phyloP scores from a whole-genome alignment of 2,113 vertebrate species.

The Theristicus caerulescens region DNA sequence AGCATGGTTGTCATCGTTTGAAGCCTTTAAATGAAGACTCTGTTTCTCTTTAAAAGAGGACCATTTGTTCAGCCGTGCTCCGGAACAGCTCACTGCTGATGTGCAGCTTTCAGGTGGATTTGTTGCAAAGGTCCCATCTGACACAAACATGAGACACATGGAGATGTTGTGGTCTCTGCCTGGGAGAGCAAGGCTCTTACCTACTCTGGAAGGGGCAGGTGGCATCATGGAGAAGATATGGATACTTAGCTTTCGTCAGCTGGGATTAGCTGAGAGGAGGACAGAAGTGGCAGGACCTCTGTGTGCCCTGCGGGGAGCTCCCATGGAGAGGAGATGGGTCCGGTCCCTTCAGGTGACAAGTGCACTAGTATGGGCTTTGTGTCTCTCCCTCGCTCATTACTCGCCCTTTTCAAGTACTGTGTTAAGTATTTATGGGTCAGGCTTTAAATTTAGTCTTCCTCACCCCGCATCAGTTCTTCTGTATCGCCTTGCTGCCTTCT shows the following conservation, averaged over 20 bases:
- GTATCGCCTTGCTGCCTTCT: background rate
- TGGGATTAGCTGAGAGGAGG: background rate
- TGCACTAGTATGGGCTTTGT: background rate
- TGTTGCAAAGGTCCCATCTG: background rate
- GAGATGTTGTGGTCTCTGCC: background rate
- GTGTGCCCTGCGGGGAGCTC: background rate
- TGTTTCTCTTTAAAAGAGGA: background rate
- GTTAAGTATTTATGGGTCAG: background rate
- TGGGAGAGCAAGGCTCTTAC: background rate
- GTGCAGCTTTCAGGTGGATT: background rate
- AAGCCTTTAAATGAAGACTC: background rate
- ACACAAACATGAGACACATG: rapidly evolving
- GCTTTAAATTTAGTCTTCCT: background rate
- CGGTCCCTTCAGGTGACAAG: background rate
- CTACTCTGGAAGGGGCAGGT: background rate
- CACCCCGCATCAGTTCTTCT: background rate
- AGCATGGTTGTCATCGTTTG: rapidly evolving
- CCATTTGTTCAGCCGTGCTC: background rate
- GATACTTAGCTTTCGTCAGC: background rate
- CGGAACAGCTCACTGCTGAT: background rate
- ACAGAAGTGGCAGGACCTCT: background rate
- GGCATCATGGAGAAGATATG: background rate
- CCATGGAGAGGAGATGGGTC: background rate
- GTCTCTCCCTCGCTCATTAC: background rate
- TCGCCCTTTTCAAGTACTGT: background rate